A percentile compares a stretch with the other conserved stretches of the same genome.
Evolutionary conservation across 2,888 invertebrate genomes (phyloP).

Genomic region (Hirtodrosophila cameraria): DNA sequence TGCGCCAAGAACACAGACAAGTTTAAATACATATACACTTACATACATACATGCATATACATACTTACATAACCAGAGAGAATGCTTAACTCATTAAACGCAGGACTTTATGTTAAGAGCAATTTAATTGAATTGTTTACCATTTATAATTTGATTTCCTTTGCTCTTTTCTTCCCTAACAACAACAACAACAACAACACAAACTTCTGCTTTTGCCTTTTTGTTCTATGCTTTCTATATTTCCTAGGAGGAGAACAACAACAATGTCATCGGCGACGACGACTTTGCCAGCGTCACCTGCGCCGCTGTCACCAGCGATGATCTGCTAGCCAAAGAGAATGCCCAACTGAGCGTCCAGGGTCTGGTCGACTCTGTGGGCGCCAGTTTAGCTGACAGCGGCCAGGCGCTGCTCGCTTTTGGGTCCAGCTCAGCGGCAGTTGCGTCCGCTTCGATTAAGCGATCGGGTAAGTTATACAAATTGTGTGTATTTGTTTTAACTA

Average conservation of each 20-base stretch:
- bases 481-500: too few relatives aligned
- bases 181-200: slow-evolving; percentile 54
- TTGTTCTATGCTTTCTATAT: slow-evolving; percentile 54
- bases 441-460: slow-evolving; percentile 42
- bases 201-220: slow-evolving; percentile 40
- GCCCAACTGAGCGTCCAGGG: slow-evolving; percentile 65
- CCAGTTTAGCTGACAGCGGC: slow-evolving; percentile 58
- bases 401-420: slow-evolving; percentile 59
- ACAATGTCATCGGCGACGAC: slow-evolving; percentile 69
- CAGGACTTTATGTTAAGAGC: slow-evolving; percentile 32
- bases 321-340: slow-evolving; percentile 76
- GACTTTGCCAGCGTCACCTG: slow-evolving; percentile 69
- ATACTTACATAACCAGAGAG: background rate
- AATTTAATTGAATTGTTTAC: slow-evolving; percentile 46
- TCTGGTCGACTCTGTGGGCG: slow-evolving; percentile 66
- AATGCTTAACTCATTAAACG: slow-evolving; percentile 9
- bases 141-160: slow-evolving; percentile 53
- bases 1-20: slow-evolving; percentile 60
- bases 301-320: slow-evolving; percentile 70
- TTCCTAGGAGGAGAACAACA: slow-evolving; percentile 84
- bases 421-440: slow-evolving; percentile 49
- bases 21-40: slow-evolving; percentile 25
- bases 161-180: slow-evolving; percentile 81
- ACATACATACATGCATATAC: background rate
- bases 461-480: slow-evolving; percentile 15